Base-by-base conservation (phyloP, 2,888 invertebrate genomes). In the Lasius platythorax region DNA sequence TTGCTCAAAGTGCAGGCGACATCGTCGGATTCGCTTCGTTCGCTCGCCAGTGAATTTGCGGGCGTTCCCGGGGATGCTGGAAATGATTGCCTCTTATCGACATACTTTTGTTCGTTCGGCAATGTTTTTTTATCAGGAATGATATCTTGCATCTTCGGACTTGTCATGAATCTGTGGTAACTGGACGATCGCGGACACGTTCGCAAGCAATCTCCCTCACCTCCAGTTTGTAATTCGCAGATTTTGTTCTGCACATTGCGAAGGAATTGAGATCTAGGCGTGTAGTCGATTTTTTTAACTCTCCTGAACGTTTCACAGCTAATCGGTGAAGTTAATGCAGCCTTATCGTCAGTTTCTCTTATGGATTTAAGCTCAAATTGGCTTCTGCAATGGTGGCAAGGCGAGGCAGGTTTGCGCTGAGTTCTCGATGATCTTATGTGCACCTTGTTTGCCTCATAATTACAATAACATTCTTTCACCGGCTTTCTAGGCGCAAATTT, bases 211-310 rank as follows among this genome's bases (percentile, higher is more conserved):
- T 87, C 84, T 23, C 82, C 85, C 1, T 40, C 50, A 6, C 53
- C 43, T n/a, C 33, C 53, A 9, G 23, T 6, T 5, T 70, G 78
- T 28, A 90, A n/a, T 0, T 87, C 30, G 3, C 86, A 89, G 4
- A 88, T 76, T 84, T 91, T 92, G 37, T 74, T 87, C 23, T 91
- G 92, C 12, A 91, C 92, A 85, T 88, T 89, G 28, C 91, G 91
- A 1, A 94, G 88, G 67, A 94, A 94, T 85, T 93, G 91, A 0
- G 94, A 94, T 66, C 85, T 93, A 5, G 94, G 94, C 4, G 89
- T 82, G 18, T 94, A 94, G 63, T 91, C 87, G 33, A 94, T 93
- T 23, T 83, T 90, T 9, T 90, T 89, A 11, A 93, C 88, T 87
- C 91, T 91, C 40, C 85, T 88, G 15, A 91, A 66, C 0, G 93